Evolutionary conservation across 2,888 invertebrate genomes (phyloP).

Genomic region (Lasioglossum malachurum): DNA sequence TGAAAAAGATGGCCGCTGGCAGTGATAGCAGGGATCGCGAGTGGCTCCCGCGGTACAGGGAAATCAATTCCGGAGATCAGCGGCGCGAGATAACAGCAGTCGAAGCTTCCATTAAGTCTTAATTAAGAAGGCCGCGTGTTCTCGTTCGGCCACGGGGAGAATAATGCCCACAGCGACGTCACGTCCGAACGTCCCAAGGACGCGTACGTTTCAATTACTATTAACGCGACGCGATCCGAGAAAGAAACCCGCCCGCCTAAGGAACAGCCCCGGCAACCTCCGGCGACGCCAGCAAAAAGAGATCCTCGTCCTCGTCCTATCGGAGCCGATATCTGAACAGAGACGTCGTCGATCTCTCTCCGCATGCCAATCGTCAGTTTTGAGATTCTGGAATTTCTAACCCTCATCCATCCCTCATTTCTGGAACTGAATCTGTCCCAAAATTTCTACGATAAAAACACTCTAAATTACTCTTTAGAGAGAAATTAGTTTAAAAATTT

Average conservation of each 20-base stretch:
- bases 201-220: conserved; percentile 65
- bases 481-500: too few species aligned
- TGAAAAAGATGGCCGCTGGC: conserved; percentile 4
- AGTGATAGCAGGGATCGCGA: conserved; percentile 32
- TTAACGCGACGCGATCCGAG: conserved; percentile 34
- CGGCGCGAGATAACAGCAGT: conserved; percentile 51
- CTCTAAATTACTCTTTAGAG: too few species aligned
- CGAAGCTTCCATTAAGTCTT: conserved; percentile 63
- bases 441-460: too few species aligned
- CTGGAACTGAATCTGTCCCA: too few species aligned
- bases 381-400: too few species aligned
- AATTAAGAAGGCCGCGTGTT: conserved; percentile 53
- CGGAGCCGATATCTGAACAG: conserved; percentile 43
- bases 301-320: conserved; percentile 25
- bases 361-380: not conserved
- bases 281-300: not conserved
- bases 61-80: conserved; percentile 65
- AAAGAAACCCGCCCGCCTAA: not conserved
- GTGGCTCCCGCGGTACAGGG: conserved; percentile 16
- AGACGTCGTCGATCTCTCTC: conserved; percentile 40
- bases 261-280: conserved; percentile 3
- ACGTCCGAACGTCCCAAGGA: conserved; percentile 53
- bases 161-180: conserved; percentile 54
- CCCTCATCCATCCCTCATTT: too few species aligned
- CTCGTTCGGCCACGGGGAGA: conserved; percentile 34